Base-by-base conservation (phyloP, 2,113 vertebrate species). In the Aldabrachelys gigantea region DNA sequence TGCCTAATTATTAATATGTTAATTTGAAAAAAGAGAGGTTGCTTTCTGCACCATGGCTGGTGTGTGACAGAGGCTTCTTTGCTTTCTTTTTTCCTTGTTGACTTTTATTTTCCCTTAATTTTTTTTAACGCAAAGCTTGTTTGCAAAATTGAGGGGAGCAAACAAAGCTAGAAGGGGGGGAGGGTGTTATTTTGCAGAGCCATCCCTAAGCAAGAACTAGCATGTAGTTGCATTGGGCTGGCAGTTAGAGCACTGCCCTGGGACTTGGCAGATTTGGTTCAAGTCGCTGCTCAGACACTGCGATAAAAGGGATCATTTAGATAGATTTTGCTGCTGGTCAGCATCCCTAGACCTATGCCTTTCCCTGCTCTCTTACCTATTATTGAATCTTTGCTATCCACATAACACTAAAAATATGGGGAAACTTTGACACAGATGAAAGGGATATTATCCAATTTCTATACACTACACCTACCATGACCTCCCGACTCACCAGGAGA, bases 1-100 rank as follows among this genome's bases (percentile, higher is more conserved):
- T 85, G 90, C 35, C 95, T 95, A 94, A 96, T 97, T 96, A 94
- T 88, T 93, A 89, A 87, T 94, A 95, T 94, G 97, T 89, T 96
- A 95, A 97, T 97, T 96, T 88, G 95, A 95, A 94, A 94, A 80
- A 83, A 0, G 7, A 85, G 95, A 38, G 27, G 65, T 90, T 92
- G 83, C 16, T 80, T 56, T 83, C 89, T 1, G 54, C 0, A 0
- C 14, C 1, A 1, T 1, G 12, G 89, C 91, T 31, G 91, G 86
- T 12, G 84, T 31, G 25, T 6, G 17, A 35, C 80, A 35, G 9
- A n/a, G 49, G 35, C 8, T 81, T 53, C 80, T 29, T 12, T 9
- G 1, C 82, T 69, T 79, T 75, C 4, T 94, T 19, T 24, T 87
- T 50, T 9, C 49, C 65, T 76, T 0, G 0, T 72, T 1, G 2